Percentiles rank a stretch among this genome's conserved stretches.
Evolutionary conservation across 2,797 vertebrate species (phyloP).

Genomic region (Siniperca undulata): DNA sequence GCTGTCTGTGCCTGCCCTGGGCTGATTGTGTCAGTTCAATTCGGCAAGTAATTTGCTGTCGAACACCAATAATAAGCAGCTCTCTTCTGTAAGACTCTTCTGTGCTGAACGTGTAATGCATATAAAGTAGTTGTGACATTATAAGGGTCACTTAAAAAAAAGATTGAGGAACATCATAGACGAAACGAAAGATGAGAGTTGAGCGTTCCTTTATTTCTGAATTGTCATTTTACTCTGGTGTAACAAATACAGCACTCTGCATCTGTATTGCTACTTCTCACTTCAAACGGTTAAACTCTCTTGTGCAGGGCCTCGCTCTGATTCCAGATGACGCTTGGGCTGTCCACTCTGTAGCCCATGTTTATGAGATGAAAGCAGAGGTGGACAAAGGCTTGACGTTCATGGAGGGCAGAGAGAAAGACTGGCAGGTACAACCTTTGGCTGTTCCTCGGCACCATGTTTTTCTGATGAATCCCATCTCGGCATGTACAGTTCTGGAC

Average conservation of each 20-base stretch:
- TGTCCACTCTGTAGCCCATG: conserved; percentile 91
- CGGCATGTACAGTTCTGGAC: neutral
- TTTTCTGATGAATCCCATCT: neutral
- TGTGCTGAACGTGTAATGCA: conserved; percentile 17
- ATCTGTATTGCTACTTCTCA: neutral
- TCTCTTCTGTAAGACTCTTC: conserved; percentile 7
- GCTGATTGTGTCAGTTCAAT: conserved; percentile 30
- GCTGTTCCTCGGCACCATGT: neutral
- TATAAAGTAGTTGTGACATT: conserved; percentile 24
- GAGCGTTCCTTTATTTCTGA: conserved; percentile 8
- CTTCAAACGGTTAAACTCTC: neutral
- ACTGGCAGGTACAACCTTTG: conserved; percentile 89
- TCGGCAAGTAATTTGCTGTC: conserved; percentile 17
- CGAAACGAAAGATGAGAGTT: conserved; percentile 21
- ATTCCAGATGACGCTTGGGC: conserved; percentile 91
- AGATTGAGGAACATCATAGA: conserved; percentile 6
- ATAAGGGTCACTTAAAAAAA: conserved; percentile 2
- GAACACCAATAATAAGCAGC: conserved; percentile 24
- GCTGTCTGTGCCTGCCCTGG: conserved; percentile 2
- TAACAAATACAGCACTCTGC: neutral
- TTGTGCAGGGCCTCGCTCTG: conserved; percentile 88
- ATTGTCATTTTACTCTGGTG: neutral
- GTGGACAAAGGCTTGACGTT: conserved; percentile 90
- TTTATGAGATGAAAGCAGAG: conserved; percentile 94
- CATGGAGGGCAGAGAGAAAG: conserved; percentile 88